phyloP scores from a whole-genome alignment of 2,888 invertebrate species.

The Portevinia maculata region DNA sequence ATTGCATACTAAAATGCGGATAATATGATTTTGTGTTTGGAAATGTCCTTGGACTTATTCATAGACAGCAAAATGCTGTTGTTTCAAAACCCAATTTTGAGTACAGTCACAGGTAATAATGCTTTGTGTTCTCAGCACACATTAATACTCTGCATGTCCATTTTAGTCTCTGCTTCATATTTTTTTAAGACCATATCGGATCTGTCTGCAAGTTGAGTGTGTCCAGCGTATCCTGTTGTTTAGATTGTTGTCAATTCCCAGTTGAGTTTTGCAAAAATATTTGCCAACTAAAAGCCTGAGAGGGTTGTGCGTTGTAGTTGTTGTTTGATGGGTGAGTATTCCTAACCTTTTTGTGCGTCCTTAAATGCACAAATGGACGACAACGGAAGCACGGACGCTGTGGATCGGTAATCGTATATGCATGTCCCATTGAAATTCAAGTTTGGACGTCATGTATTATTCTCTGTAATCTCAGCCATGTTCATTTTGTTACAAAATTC shows the following conservation, averaged over 20 bases:
- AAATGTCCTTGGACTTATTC: slow-evolving; percentile 50
- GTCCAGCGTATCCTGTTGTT: slow-evolving; percentile 45
- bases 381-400: slow-evolving; percentile 11
- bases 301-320: slow-evolving; percentile 26
- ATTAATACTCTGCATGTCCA: slow-evolving; percentile 3
- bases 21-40: slow-evolving; percentile 72
- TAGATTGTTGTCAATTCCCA: slow-evolving; percentile 67
- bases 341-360: slow-evolving; percentile 69
- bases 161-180: slow-evolving; percentile 41
- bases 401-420: slow-evolving; percentile 59
- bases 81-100: slow-evolving; percentile 54
- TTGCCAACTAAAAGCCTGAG: slow-evolving; percentile 50
- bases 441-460: slow-evolving; percentile 77
- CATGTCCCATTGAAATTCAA: slow-evolving; percentile 76
- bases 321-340: slow-evolving; percentile 22
- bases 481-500: slow-evolving; percentile 76
- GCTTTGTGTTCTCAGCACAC: neutral
- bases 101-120: slow-evolving; percentile 62
- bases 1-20: slow-evolving; percentile 62
- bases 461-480: slow-evolving; percentile 77
- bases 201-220: neutral
- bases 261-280: slow-evolving; percentile 67
- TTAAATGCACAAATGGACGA: slow-evolving; percentile 64
- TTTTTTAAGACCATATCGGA: slow-evolving; percentile 13
- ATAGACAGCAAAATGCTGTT: slow-evolving; percentile 6